Conservation (phyloP, 2,797 vertebrate species). For the Scomberomorus guttatus region DNA sequence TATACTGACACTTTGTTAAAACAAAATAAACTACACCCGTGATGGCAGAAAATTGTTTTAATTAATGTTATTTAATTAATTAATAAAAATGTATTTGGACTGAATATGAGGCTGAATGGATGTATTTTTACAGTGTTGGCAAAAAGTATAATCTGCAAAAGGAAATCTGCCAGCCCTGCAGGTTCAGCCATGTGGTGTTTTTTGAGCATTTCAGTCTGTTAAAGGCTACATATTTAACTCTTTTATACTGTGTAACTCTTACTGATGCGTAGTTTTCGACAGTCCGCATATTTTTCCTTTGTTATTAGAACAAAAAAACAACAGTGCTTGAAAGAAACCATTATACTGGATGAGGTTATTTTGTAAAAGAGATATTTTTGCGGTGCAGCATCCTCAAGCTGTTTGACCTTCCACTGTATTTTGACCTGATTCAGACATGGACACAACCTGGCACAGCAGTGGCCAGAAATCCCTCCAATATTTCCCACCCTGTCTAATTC, state of each 20-base stretch:
- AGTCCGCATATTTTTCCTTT: not conserved
- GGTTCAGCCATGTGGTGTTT: conserved; percentile 1
- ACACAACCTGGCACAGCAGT: conserved; percentile 15
- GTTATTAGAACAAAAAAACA: not conserved
- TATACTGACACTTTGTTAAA: not conserved
- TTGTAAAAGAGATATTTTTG: not conserved
- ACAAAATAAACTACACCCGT: not conserved
- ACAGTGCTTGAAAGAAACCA: not conserved
- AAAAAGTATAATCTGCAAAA: conserved; percentile 7
- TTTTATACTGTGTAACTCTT: not conserved
- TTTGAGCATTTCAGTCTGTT: not conserved
- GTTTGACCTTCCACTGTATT: conserved; percentile 40
- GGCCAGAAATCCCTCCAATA: conserved; percentile 20
- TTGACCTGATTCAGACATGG: conserved; percentile 48
- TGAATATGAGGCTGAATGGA: not conserved
- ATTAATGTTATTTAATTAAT: no score
- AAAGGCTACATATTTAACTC: not conserved
- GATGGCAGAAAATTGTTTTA: not conserved
- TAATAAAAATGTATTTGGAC: conserved; percentile 1
- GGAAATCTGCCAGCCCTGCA: not conserved
- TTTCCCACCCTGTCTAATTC: conserved; percentile 21
- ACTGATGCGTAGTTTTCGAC: not conserved
- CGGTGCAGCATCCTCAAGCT: not conserved
- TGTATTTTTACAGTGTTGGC: not conserved
- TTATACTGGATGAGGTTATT: not conserved